Evolutionary conservation across 2,797 vertebrate genomes (phyloP).

Genomic region (Pangasius krempfi): DNA sequence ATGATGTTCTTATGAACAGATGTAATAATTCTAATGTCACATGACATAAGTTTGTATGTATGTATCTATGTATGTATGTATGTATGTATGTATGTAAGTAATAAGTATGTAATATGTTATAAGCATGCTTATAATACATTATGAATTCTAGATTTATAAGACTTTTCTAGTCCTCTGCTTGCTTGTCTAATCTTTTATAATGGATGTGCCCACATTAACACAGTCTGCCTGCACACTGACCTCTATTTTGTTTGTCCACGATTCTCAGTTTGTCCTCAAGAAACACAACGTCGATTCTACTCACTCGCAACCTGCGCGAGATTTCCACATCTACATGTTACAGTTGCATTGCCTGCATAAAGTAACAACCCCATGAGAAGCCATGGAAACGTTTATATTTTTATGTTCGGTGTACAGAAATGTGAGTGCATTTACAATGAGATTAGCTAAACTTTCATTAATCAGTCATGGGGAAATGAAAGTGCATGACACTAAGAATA

Average conservation of each 20-base stretch:
- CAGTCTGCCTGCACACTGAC: background rate
- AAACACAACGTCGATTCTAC: background rate
- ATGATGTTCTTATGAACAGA: background rate
- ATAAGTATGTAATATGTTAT: background rate
- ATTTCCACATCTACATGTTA: background rate
- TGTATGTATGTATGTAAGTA: background rate
- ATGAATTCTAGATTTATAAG: too few species aligned
- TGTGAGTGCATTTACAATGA: background rate
- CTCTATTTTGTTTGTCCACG: background rate
- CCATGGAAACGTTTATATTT: background rate
- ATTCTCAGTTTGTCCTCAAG: slow-evolving; percentile 13
- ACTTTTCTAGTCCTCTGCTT: background rate
- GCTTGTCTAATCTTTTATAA: background rate
- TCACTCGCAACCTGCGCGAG: background rate
- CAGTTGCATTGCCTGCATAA: background rate
- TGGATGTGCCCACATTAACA: background rate
- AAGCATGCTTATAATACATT: background rate
- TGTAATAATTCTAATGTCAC: background rate
- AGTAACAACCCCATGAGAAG: background rate
- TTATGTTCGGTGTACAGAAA: background rate
- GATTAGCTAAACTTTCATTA: background rate
- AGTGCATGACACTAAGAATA: background rate
- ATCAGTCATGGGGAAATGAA: background rate
- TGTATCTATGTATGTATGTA: background rate
- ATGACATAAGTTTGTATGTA: background rate